Conservation (phyloP, 2,797 vertebrate genomes). For the Myotis planiceps region DNA sequence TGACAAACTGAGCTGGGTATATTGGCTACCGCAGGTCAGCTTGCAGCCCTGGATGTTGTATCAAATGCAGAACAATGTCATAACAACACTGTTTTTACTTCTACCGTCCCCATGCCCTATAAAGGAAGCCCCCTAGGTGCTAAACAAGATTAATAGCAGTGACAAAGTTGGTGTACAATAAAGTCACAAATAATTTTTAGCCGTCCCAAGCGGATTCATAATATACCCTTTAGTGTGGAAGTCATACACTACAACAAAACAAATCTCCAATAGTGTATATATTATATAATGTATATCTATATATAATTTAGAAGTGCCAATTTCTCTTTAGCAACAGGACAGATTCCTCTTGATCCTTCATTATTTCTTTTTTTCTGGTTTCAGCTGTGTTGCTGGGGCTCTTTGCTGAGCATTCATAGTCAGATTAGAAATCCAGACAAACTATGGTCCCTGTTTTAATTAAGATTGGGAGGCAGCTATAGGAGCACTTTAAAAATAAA, state of each 20-base stretch:
- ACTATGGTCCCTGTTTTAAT: constrained; percentile 45
- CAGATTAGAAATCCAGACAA: constrained; percentile 35
- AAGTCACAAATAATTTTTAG: background rate
- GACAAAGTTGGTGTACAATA: constrained; percentile 30
- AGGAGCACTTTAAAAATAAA: constrained; percentile 74
- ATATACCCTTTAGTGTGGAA: background rate
- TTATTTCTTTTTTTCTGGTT: background rate
- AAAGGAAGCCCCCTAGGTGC: background rate
- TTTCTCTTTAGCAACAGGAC: background rate
- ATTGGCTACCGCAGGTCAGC: background rate
- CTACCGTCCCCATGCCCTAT: background rate
- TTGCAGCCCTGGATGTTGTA: background rate
- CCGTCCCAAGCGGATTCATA: background rate
- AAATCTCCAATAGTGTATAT: background rate
- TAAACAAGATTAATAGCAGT: background rate
- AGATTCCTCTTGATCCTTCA: background rate
- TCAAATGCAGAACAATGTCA: background rate
- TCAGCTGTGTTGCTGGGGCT: background rate
- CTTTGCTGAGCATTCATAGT: background rate
- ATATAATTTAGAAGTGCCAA: background rate
- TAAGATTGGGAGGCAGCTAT: constrained; percentile 39
- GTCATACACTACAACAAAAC: background rate
- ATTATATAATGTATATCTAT: background rate
- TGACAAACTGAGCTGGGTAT: background rate
- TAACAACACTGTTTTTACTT: constrained; percentile 18